Conservation (phyloP, 64 coral and sea anemone genomes). For the Dendronephthya gigantea region DNA sequence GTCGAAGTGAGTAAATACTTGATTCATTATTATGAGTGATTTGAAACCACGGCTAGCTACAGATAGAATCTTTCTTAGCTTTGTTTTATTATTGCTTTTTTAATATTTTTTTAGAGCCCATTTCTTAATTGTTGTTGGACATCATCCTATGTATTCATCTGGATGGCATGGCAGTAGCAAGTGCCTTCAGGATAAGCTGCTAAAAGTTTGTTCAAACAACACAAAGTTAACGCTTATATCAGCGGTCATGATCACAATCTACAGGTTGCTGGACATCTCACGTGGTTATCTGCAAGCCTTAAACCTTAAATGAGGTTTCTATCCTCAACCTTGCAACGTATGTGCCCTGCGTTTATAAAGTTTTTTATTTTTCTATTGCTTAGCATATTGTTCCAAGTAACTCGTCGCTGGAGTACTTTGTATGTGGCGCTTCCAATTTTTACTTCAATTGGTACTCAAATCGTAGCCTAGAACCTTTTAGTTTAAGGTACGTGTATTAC, state of each 20-base stretch:
- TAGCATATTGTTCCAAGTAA: background rate
- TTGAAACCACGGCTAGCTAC: no score
- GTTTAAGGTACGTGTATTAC: background rate
- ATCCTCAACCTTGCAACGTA: no score
- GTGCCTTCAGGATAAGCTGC: background rate
- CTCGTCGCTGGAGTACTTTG: background rate
- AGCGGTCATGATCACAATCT: background rate
- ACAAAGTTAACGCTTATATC: background rate
- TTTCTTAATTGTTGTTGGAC: background rate
- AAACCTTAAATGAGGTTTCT: no score
- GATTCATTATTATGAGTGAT: no score
- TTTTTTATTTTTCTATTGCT: background rate
- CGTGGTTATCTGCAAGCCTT: no score
- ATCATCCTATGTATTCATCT: background rate
- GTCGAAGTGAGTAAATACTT: background rate
- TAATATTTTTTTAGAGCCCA: background rate
- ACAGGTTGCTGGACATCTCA: no score
- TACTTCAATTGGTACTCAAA: background rate
- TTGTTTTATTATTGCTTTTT: background rate
- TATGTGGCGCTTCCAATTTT: background rate
- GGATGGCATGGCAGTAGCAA: background rate
- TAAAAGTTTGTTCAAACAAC: background rate
- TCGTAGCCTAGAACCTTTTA: background rate
- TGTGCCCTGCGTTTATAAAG: no score
- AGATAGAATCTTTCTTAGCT: no score